Conservation (phyloP, 2,888 invertebrate genomes). For the Eucriotettix oculatus region DNA sequence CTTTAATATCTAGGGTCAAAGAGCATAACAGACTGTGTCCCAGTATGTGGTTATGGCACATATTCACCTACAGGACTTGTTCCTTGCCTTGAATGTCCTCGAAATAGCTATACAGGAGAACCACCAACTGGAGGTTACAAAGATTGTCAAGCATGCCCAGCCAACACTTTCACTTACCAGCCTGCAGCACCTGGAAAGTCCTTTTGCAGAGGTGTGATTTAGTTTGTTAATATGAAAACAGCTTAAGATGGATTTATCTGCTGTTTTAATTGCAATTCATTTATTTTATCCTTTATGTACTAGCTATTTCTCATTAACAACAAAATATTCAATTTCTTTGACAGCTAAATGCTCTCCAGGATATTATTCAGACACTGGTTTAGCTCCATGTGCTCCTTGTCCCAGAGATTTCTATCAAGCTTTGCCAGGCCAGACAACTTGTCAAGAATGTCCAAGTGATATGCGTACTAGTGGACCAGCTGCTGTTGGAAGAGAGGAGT, state of each 20-base stretch:
- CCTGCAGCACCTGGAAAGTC: constrained; percentile 74
- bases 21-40: constrained; percentile 68
- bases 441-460: constrained; percentile 79
- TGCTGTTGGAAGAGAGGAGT: constrained; percentile 68
- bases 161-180: constrained; percentile 77
- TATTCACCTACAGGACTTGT: constrained; percentile 89
- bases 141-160: constrained; percentile 84
- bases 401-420: constrained; percentile 87
- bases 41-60: constrained; percentile 91
- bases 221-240: too few relatives aligned
- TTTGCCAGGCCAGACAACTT: constrained; percentile 64
- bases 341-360: constrained; percentile 73
- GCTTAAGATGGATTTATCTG: too few relatives aligned
- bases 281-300: too few relatives aligned
- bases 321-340: constrained; percentile 4
- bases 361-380: constrained; percentile 79
- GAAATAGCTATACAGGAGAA: constrained; percentile 75
- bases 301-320: too few relatives aligned
- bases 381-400: constrained; percentile 86
- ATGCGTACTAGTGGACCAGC: constrained; percentile 72
- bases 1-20: constrained; percentile 41
- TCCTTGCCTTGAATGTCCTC: constrained; percentile 84
- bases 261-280: too few relatives aligned
- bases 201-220: constrained; percentile 42
- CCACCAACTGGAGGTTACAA: constrained; percentile 83